Percentiles rank a stretch among this genome's conserved stretches.
phyloP scores from a whole-genome alignment of 1,140 invertebrate genomes.

The Diorhabda carinulata region DNA sequence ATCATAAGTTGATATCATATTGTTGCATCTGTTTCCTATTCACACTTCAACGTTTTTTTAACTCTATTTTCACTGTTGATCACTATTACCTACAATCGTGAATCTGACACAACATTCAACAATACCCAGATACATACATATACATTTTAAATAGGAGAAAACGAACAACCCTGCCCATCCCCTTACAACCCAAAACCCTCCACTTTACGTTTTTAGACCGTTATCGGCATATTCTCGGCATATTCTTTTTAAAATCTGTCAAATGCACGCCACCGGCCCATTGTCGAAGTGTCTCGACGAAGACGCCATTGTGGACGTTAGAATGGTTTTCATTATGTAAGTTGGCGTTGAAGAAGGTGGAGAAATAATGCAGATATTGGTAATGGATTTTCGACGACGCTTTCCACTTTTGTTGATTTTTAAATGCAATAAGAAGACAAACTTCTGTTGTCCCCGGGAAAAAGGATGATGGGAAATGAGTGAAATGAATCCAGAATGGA shows the following conservation, averaged over 20 bases:
- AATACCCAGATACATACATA: neutral
- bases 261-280: constrained; percentile 37
- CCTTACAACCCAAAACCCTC: neutral
- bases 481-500: neutral
- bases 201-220: constrained; percentile 20
- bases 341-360: constrained; percentile 40
- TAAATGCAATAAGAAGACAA: constrained; percentile 27
- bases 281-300: constrained; percentile 41
- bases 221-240: constrained; percentile 23
- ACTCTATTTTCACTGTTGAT: no score
- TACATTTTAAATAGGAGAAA: neutral
- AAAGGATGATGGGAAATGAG: neutral
- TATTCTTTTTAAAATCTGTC: constrained; percentile 44
- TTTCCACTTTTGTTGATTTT: constrained; percentile 36
- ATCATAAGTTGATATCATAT: no score
- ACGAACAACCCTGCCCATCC: constrained; percentile 1
- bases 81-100: no score
- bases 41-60: no score
- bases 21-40: no score
- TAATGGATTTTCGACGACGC: constrained; percentile 41
- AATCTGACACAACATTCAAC: neutral
- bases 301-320: constrained; percentile 38
- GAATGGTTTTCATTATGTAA: constrained; percentile 42
- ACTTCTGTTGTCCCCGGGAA: neutral
- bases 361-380: constrained; percentile 46